phyloP scores from a whole-genome alignment of 2,888 invertebrate genomes.

The Celastrina argiolus region DNA sequence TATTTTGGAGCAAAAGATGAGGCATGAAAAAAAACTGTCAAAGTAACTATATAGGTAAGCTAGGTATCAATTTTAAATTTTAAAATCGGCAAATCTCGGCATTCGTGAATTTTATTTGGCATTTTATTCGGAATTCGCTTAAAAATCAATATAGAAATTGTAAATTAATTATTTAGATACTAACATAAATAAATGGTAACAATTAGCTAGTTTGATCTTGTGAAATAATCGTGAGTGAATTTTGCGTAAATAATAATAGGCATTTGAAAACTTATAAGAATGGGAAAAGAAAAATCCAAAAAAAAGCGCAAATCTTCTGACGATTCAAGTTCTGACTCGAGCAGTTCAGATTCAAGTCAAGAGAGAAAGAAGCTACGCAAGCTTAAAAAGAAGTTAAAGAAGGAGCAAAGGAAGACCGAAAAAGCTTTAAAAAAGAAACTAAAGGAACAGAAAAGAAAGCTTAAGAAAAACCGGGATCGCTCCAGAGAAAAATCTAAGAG shows the following conservation, averaged over 20 bases:
- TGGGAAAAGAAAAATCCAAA: constrained; percentile 69
- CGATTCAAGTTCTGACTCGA: constrained; percentile 49
- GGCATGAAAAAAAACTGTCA: too few species aligned
- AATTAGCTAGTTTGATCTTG: background rate
- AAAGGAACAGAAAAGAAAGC: constrained; percentile 64
- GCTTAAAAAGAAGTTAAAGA: constrained; percentile 75
- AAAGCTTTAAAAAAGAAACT: constrained; percentile 73
- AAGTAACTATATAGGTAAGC: too few species aligned
- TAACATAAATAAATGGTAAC: background rate
- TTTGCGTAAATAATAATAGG: background rate
- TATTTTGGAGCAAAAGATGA: too few species aligned
- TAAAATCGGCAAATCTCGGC: too few species aligned
- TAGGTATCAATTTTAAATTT: too few species aligned
- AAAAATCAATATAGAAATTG: too few species aligned
- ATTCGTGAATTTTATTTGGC: too few species aligned
- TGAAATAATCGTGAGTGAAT: background rate
- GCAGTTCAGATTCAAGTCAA: constrained; percentile 64
- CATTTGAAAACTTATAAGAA: constrained; percentile 30
- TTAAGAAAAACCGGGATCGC: constrained; percentile 49
- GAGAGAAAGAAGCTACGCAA: constrained; percentile 74
- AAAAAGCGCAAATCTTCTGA: constrained; percentile 51
- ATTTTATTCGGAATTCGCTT: too few species aligned
- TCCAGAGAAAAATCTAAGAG: constrained; percentile 46
- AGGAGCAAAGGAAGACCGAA: constrained; percentile 73
- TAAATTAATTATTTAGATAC: too few species aligned